A percentile compares a stretch with the other conserved stretches of the same genome.
These are phyloP conservation scores for Zapus hudsonius DNA, from an alignment of 2,113 vertebrate genomes.

Conservation along the genomic window DNA sequence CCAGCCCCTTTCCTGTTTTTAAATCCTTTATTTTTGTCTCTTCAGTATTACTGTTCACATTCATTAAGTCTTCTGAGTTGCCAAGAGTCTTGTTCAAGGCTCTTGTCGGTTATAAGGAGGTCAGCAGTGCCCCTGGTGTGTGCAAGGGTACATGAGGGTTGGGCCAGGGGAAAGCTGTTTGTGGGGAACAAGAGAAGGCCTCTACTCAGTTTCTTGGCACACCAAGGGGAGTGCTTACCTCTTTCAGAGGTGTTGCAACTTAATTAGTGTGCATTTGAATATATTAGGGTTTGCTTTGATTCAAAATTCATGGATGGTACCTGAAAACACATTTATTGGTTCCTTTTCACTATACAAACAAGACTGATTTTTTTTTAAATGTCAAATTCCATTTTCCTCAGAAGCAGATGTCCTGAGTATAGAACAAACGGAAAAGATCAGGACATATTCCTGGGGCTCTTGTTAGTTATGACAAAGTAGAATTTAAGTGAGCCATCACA, in stretches of 20 bases:
- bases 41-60: neutral
- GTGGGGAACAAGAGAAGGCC: neutral
- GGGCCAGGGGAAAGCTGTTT: neutral
- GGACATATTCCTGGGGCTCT: too few species aligned
- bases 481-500: neutral
- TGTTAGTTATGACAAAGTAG: neutral
- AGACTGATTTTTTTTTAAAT: neutral
- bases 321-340: neutral
- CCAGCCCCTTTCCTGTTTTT: conserved; percentile 2
- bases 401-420: neutral
- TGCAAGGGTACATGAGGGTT: fast-evolving
- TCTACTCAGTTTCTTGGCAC: neutral
- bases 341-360: neutral
- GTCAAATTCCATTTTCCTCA: neutral
- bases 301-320: neutral
- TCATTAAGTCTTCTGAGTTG: neutral
- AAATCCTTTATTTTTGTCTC: conserved; percentile 24
- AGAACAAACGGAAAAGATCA: neutral
- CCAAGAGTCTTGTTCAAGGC: neutral
- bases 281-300: conserved; percentile 43
- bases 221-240: neutral
- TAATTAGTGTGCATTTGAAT: conserved; percentile 43
- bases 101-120: neutral
- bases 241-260: conserved; percentile 48
- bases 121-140: fast-evolving